Evolutionary conservation across 2,113 vertebrate genomes (phyloP).

Genomic region (Orycteropus afer): DNA sequence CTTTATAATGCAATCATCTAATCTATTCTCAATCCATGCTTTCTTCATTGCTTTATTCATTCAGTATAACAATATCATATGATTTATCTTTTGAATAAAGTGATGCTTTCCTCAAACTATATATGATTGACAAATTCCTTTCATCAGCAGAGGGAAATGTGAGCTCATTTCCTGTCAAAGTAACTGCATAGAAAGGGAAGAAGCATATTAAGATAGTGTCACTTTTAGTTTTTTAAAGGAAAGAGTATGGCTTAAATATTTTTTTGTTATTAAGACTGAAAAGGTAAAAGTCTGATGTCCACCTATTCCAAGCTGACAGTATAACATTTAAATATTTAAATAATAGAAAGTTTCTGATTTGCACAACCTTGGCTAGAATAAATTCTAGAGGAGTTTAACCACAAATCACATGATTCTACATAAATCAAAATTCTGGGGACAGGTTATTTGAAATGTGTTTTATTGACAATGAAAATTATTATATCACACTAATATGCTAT

Average conservation of each 20-base stretch:
- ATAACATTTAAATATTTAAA: constrained; percentile 48
- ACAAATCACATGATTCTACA: background rate
- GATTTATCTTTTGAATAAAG: constrained; percentile 71
- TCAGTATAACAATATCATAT: constrained; percentile 73
- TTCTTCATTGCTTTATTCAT: constrained; percentile 41
- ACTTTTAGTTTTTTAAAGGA: constrained; percentile 37
- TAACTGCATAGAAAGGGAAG: constrained; percentile 24
- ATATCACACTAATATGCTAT: background rate
- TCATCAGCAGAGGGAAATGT: constrained; percentile 62
- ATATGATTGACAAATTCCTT: constrained; percentile 71
- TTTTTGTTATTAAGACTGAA: constrained; percentile 42
- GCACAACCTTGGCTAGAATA: background rate
- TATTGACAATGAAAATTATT: background rate
- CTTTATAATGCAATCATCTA: constrained; percentile 78
- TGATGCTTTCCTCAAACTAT: constrained; percentile 57
- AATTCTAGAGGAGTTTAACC: background rate
- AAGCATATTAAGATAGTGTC: constrained; percentile 20
- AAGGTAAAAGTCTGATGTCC: constrained; percentile 33
- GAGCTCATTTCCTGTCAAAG: constrained; percentile 68
- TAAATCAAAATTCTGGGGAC: background rate
- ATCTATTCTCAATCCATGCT: constrained; percentile 67
- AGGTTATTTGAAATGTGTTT: background rate
- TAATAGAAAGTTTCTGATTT: background rate
- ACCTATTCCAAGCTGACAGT: constrained; percentile 6
- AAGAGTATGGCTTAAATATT: background rate